phyloP scores from a whole-genome alignment of 2,113 vertebrate genomes.

The Phrynocephalus versicolor region DNA sequence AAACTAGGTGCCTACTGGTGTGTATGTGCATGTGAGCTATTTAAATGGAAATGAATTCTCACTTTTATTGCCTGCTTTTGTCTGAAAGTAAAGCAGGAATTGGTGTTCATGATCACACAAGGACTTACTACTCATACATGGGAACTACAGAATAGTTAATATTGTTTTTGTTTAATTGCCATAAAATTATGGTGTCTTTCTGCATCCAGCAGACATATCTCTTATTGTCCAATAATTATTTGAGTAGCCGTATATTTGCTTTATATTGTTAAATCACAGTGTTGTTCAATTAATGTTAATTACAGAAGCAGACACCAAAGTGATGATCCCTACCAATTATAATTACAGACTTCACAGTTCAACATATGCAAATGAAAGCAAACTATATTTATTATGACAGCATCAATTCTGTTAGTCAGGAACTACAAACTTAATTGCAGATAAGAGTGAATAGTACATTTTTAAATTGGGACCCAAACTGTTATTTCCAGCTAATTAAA shows the following conservation, averaged over 20 bases:
- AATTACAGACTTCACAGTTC: conserved; percentile 65
- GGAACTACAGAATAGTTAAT: neutral
- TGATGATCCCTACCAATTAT: conserved; percentile 52
- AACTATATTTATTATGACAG: conserved; percentile 58
- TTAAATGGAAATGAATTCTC: neutral
- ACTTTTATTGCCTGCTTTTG: neutral
- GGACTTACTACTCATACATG: neutral
- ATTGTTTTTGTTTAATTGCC: conserved; percentile 33
- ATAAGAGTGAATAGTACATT: conserved; percentile 49
- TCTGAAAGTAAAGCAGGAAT: neutral
- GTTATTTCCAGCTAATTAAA: conserved; percentile 62
- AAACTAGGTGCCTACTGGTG: neutral
- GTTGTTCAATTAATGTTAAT: conserved; percentile 70
- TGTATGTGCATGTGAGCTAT: no score
- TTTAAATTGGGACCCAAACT: conserved; percentile 52
- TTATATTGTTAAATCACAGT: conserved; percentile 61
- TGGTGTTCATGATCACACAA: neutral
- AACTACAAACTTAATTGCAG: conserved; percentile 64
- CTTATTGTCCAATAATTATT: conserved; percentile 63
- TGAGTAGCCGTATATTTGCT: conserved; percentile 38
- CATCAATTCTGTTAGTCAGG: conserved; percentile 52
- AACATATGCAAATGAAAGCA: conserved; percentile 59
- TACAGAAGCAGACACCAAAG: conserved; percentile 70
- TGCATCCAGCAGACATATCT: conserved; percentile 47
- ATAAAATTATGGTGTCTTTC: conserved; percentile 35